Base-by-base conservation (phyloP, 2,888 invertebrate genomes). In the Drosophila falleni region DNA sequence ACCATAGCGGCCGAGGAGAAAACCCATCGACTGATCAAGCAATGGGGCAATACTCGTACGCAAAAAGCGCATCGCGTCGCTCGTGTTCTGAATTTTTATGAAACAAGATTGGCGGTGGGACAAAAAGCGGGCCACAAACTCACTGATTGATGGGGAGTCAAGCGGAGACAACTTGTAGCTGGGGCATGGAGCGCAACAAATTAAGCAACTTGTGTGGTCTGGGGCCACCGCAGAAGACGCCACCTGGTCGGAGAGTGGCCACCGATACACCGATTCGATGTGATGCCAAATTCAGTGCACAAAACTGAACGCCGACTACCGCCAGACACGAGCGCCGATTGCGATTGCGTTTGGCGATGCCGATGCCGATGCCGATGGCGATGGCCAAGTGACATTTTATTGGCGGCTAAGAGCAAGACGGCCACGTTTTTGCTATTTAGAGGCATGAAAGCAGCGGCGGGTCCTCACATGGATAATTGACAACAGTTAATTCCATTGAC, bases 181-280 rank as follows among this genome's bases (percentile, higher is more conserved):
- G 66, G 54, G 61, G 69, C 81, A 79, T 83, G 82, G 74, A 74
- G 83, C 72, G 89, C 86, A 86, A 88, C 86, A 86, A 86, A 86
- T 86, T 86, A 86, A 86, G 80, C 89, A 70, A 81, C 89, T 88
- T 86, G 86, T 86, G 86, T 86, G 86, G 86, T 78, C 86, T 29
- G 55, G 49, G 74, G 78, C 78, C 74, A 71, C 80, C 87, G 76
- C 86, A 71, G 89, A 76, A 80, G 86, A 86, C 87, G 87, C 86
- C 86, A 86, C 84, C 86, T 88, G 86, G 87, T 62, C 81, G 56
- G 47, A 59, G 50, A 50, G 46, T 35, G 26, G 33, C 63, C 66
- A 35, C 10, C 50, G 37, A 56, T 23, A 47, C 54, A 26, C 13
- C 41, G 51, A 63, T n/a, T 37, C 62, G 73, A 70, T 61, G 67